phyloP scores from a whole-genome alignment of 2,888 invertebrate species.

The Scrobipalpa atriplicella region DNA sequence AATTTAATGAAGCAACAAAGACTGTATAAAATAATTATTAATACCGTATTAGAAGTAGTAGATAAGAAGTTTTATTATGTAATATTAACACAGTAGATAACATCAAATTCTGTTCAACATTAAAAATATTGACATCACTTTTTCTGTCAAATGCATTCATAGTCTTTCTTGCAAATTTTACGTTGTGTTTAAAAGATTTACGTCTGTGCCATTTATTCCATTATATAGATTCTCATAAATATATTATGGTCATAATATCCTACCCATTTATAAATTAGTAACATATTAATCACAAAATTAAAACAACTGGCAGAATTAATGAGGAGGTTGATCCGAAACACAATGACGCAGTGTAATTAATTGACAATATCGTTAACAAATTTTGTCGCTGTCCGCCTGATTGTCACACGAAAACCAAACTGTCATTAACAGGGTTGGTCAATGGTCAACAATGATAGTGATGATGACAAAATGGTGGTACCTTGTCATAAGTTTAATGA shows the following conservation, averaged over 20 bases:
- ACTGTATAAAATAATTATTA: not conserved
- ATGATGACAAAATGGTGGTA: not conserved
- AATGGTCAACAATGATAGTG: constrained; percentile 28
- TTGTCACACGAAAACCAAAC: constrained; percentile 67
- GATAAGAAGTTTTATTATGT: too few species aligned
- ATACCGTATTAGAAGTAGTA: not conserved
- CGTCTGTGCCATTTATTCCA: too few species aligned
- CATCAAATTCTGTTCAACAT: too few species aligned
- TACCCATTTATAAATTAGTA: too few species aligned
- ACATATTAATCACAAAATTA: not conserved
- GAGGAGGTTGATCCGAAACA: not conserved
- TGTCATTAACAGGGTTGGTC: constrained; percentile 29
- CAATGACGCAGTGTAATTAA: constrained; percentile 47
- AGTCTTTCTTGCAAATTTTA: too few species aligned
- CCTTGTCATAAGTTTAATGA: too few species aligned
- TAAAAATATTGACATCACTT: too few species aligned
- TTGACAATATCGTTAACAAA: constrained; percentile 74
- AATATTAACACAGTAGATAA: too few species aligned
- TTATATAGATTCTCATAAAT: too few species aligned
- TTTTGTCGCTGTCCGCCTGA: constrained; percentile 65
- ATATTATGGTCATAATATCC: too few species aligned
- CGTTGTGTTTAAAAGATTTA: too few species aligned
- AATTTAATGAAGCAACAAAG: not conserved
- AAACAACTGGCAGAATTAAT: not conserved
- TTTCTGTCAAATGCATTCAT: too few species aligned